Percentiles rank a stretch among this genome's conserved stretches.
phyloP scores from a whole-genome alignment of 92 coral and sea anemone species.

The Siderastrea radians region DNA sequence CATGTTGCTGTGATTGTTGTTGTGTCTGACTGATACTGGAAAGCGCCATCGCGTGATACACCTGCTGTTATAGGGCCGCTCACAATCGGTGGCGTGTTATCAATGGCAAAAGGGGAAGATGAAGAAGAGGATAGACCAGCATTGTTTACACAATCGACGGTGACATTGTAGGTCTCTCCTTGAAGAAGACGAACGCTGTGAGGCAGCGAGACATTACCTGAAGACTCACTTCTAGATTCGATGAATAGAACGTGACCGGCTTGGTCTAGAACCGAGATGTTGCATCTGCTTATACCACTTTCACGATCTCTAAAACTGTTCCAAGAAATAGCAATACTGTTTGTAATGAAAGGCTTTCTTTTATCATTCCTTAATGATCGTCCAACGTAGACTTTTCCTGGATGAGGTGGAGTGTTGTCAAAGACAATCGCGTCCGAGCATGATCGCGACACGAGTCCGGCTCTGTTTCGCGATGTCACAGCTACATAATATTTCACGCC shows the following conservation, averaged over 20 bases:
- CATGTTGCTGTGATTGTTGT: conserved; percentile 72
- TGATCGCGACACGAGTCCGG: conserved; percentile 85
- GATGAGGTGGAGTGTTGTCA: conserved; percentile 81
- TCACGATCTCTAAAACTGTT: conserved; percentile 77
- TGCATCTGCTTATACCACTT: conserved; percentile 83
- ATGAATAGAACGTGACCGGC: conserved; percentile 16
- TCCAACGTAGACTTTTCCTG: conserved; percentile 74
- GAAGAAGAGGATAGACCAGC: conserved; percentile 75
- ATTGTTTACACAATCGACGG: conserved; percentile 79
- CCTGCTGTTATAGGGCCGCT: conserved; percentile 67
- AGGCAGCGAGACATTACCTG: conserved; percentile 42
- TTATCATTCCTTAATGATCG: conserved; percentile 3
- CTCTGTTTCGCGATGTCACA: conserved; percentile 89
- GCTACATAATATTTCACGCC: conserved; percentile 90
- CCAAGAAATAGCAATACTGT: conserved; percentile 67
- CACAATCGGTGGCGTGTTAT: conserved; percentile 77
- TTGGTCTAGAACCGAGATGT: conserved; percentile 35
- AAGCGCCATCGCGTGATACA: conserved; percentile 51
- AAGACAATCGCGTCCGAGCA: conserved; percentile 91
- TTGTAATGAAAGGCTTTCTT: conserved; percentile 42
- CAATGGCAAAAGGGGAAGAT: conserved; percentile 68
- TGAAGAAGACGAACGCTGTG: conserved; percentile 30
- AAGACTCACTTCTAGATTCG: conserved; percentile 12
- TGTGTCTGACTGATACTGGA: conserved; percentile 69
- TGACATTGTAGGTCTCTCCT: conserved; percentile 49